A percentile compares a stretch with the other conserved stretches of the same genome.
phyloP scores from a whole-genome alignment of 2,888 invertebrate species.

The Reticulitermes lucifugus region DNA sequence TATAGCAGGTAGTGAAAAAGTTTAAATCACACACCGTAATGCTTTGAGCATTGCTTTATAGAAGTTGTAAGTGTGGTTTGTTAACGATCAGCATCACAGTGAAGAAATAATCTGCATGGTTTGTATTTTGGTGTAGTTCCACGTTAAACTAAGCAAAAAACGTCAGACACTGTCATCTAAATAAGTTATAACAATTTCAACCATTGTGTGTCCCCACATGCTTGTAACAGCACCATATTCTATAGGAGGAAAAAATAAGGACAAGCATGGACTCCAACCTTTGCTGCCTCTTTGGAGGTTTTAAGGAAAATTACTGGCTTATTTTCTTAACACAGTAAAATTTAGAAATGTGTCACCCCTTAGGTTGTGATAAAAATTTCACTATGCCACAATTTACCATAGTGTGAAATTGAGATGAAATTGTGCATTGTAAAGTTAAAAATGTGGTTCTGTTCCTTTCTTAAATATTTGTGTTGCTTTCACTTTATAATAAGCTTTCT shows the following conservation, averaged over 20 bases:
- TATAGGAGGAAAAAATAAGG: not conserved
- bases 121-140: not conserved
- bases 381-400: slow-evolving; percentile 46
- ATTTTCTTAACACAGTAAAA: not conserved
- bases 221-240: not conserved
- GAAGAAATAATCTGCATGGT: not conserved
- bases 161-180: not conserved
- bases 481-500: too few species aligned
- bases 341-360: not conserved
- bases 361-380: slow-evolving; percentile 50
- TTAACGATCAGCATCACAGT: not conserved
- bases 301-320: not conserved
- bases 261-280: not conserved
- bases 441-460: not conserved
- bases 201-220: not conserved
- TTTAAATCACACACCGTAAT: not conserved
- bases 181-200: not conserved
- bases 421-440: not conserved
- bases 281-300: not conserved
- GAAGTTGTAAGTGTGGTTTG: not conserved
- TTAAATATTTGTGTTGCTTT: too few species aligned
- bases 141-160: not conserved
- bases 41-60: not conserved
- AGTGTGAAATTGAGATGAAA: slow-evolving; percentile 13
- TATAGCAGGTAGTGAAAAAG: not conserved